Evolutionary conservation across 2,888 invertebrate genomes (phyloP).

Genomic region (Macrosoma leucophasiata): DNA sequence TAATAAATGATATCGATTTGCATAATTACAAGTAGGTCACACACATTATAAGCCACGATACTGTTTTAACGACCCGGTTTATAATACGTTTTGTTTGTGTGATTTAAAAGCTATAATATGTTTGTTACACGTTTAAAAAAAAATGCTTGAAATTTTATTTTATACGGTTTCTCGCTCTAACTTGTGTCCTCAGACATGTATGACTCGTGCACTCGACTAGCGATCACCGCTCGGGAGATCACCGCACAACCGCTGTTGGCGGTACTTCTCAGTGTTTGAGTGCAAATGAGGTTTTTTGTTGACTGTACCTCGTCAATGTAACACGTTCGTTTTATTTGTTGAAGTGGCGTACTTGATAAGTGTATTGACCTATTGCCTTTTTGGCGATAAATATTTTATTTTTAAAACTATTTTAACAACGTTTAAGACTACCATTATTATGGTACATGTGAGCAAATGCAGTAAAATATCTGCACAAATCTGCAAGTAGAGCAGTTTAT

Average conservation of each 20-base stretch:
- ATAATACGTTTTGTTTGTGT: no score
- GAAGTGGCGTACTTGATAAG: conserved; percentile 9
- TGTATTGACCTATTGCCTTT: conserved; percentile 11
- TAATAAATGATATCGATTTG: no score
- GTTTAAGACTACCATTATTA: not conserved
- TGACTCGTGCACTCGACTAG: conserved; percentile 36
- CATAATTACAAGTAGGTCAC: no score
- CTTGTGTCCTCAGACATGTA: conserved; percentile 19
- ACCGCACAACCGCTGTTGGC: conserved; percentile 53
- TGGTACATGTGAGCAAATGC: no score
- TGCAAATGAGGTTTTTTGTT: conserved; percentile 63
- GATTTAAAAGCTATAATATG: no score
- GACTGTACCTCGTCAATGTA: conserved; percentile 32
- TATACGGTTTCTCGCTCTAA: conserved; percentile 24
- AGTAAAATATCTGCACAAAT: no score
- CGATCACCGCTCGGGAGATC: conserved; percentile 54
- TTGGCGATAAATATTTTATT: conserved; percentile 8
- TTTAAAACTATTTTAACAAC: not conserved
- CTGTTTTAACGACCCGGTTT: no score
- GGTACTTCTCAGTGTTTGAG: conserved; percentile 48
- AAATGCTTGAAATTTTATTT: not conserved
- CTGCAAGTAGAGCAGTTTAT: no score
- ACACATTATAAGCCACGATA: no score
- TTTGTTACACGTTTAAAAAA: no score
- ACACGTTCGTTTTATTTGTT: conserved; percentile 15